These are phyloP conservation scores for Caloenas nicobarica DNA, from an alignment of 2,113 vertebrate genomes.

Conservation along the genomic window DNA sequence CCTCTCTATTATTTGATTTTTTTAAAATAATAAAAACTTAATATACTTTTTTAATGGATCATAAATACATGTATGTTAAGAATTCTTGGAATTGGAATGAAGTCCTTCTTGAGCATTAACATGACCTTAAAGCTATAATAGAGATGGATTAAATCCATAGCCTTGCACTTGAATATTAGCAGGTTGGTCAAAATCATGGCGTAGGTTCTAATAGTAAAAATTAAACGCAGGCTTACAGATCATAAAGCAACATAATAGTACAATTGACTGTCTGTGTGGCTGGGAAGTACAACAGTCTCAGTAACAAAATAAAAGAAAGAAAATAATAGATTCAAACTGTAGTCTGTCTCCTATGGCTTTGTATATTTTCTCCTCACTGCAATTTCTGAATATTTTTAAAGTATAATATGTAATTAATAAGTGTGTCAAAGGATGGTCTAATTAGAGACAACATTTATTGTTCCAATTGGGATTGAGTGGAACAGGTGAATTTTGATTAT, in stretches of 20 bases:
- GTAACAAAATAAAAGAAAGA: neutral
- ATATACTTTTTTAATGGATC: neutral
- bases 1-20: neutral
- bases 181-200: neutral
- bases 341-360: neutral
- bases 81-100: neutral
- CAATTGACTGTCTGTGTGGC: neutral
- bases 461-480: neutral
- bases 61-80: neutral
- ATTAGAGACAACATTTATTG: neutral
- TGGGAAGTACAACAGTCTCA: neutral
- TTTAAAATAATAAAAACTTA: neutral
- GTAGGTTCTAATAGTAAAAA: neutral
- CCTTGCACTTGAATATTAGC: neutral
- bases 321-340: neutral
- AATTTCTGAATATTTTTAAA: neutral
- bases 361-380: neutral
- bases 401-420: neutral
- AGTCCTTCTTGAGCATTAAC: neutral
- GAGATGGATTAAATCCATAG: neutral
- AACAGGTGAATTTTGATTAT: neutral
- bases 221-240: neutral
- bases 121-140: neutral
- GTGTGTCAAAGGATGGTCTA: neutral
- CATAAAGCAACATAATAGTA: neutral